Evolutionary conservation across 2,113 vertebrate species (phyloP).

Genomic region (Chaetodon trifascialis): DNA sequence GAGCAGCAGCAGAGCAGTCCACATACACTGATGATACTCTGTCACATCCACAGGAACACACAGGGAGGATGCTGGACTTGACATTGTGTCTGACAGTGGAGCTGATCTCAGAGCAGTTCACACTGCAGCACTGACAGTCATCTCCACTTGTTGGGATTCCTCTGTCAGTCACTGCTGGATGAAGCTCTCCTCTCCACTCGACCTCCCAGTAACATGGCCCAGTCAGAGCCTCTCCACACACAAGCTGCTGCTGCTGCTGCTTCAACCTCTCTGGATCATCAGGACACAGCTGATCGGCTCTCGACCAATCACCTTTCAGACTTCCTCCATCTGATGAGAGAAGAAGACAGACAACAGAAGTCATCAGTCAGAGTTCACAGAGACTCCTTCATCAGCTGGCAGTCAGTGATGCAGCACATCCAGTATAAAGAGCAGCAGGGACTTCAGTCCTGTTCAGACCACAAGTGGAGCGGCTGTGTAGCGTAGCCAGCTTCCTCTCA

Average conservation of each 20-base stretch:
- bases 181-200: not conserved
- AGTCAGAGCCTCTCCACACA: slow-evolving; percentile 4
- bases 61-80: not conserved
- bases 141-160: not conserved
- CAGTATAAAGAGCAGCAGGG: slow-evolving; percentile 19
- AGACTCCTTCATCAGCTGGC: not conserved
- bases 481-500: too few species aligned
- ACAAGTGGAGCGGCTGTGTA: too few species aligned
- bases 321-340: not conserved
- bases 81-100: too few species aligned
- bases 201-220: not conserved
- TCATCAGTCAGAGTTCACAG: not conserved
- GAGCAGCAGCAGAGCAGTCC: slow-evolving; percentile 3
- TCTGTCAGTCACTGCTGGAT: not conserved
- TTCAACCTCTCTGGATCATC: slow-evolving; percentile 1
- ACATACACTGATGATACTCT: not conserved
- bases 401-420: slow-evolving; percentile 4
- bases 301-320: not conserved
- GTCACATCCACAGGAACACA: not conserved
- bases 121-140: not conserved
- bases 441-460: not conserved
- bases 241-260: not conserved
- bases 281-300: not conserved
- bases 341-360: not conserved
- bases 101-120: not conserved